A percentile compares a stretch with the other conserved stretches of the same genome.
Evolutionary conservation across 2,113 vertebrate genomes (phyloP).

Genomic region (Symphodus melops): DNA sequence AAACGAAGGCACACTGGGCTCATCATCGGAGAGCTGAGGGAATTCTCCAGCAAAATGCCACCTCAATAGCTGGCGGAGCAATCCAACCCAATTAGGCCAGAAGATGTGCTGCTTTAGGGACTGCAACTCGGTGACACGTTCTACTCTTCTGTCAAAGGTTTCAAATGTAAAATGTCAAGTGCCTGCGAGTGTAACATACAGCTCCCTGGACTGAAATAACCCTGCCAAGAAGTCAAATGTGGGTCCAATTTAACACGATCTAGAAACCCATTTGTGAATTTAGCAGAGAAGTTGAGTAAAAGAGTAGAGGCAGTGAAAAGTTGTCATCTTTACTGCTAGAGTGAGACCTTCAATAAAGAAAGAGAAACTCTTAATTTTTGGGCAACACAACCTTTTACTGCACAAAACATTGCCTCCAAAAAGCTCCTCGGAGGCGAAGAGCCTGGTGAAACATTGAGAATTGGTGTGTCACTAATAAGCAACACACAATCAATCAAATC

Average conservation of each 20-base stretch:
- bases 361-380: neutral
- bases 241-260: constrained; percentile 22
- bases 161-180: constrained; percentile 75
- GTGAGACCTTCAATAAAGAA: neutral
- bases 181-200: constrained; percentile 24
- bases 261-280: constrained; percentile 13
- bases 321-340: constrained; percentile 2
- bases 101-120: constrained; percentile 53
- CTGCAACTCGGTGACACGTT: constrained; percentile 14
- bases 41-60: constrained; percentile 82
- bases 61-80: constrained; percentile 68
- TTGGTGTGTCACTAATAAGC: neutral
- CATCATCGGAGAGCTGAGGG: constrained; percentile 73
- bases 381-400: neutral
- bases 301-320: neutral
- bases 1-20: constrained; percentile 73
- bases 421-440: neutral
- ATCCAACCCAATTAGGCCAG: constrained; percentile 73
- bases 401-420: neutral
- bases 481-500: constrained; percentile 8
- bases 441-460: constrained; percentile 6
- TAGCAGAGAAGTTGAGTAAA: constrained; percentile 11
- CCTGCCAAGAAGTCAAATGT: neutral
- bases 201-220: constrained; percentile 19
- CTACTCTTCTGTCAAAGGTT: constrained; percentile 59